These are phyloP conservation scores for Invenusta paracnida DNA, from an alignment of 2,888 invertebrate species.

Conservation along the genomic window DNA sequence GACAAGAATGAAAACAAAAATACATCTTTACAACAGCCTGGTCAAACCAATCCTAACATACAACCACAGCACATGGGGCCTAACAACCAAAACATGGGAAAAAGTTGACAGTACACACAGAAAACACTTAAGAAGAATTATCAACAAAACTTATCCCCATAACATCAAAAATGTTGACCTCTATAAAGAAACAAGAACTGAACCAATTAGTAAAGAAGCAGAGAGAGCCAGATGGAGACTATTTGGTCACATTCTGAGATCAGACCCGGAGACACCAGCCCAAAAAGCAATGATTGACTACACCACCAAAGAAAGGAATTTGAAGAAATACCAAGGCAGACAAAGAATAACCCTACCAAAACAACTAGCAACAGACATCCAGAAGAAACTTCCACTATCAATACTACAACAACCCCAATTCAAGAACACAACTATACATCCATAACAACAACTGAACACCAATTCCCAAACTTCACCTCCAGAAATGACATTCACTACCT, in stretches of 20 bases:
- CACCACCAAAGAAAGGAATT: conserved; percentile 9
- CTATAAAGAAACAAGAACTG: not conserved
- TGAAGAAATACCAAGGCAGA: conserved; percentile 6
- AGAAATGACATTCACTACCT: not conserved
- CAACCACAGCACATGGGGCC: too few species aligned
- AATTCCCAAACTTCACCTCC: not conserved
- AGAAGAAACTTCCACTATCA: not conserved
- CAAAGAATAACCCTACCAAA: conserved; percentile 4
- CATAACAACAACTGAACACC: not conserved
- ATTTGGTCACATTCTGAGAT: conserved; percentile 1
- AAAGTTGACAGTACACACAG: too few species aligned
- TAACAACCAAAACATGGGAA: too few species aligned
- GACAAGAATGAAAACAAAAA: too few species aligned
- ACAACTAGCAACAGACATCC: not conserved
- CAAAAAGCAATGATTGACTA: not conserved
- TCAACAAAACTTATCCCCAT: not conserved
- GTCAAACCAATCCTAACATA: too few species aligned
- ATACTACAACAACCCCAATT: not conserved
- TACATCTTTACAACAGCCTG: too few species aligned
- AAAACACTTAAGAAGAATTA: conserved; percentile 11
- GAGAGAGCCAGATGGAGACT: conserved; percentile 8
- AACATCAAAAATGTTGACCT: not conserved
- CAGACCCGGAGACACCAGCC: not conserved
- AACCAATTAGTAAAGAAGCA: conserved; percentile 9
- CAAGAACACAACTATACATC: not conserved